Evolutionary conservation across 2,797 vertebrate genomes (phyloP).

Genomic region (Mormyrops boulengeri): DNA sequence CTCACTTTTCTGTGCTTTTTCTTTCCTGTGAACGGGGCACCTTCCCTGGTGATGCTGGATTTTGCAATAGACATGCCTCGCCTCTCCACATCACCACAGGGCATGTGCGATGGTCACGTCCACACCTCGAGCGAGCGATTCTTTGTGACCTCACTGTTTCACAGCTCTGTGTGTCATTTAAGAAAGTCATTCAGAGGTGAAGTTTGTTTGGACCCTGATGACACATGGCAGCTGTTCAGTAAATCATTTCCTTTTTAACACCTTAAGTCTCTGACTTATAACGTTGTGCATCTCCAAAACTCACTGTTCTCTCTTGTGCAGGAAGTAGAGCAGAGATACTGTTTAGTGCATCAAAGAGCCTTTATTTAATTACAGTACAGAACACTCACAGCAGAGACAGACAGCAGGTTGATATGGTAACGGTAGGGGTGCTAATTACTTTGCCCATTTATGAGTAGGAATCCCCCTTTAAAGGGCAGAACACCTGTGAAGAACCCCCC

Average conservation of each 20-base stretch:
- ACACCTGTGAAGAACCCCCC: slow-evolving; percentile 46
- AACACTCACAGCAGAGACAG: slow-evolving; percentile 62
- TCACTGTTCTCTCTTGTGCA: slow-evolving; percentile 20
- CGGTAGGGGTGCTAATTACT: slow-evolving; percentile 57
- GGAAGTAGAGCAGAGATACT: slow-evolving; percentile 40
- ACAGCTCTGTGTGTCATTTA: not conserved
- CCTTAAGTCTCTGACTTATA: slow-evolving; percentile 12
- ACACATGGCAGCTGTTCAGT: not conserved
- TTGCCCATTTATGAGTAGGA: slow-evolving; percentile 52
- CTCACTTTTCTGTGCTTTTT: not conserved
- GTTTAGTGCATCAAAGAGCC: slow-evolving; percentile 63
- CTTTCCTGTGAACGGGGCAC: not conserved
- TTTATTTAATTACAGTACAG: slow-evolving; percentile 69
- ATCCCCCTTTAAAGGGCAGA: slow-evolving; percentile 52
- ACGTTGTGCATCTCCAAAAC: not conserved
- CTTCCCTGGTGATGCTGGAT: not conserved
- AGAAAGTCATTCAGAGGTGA: not conserved
- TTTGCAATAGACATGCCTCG: not conserved
- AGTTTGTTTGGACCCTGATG: not conserved
- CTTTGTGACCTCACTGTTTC: not conserved
- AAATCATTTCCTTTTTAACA: not conserved
- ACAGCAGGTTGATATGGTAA: slow-evolving; percentile 68
- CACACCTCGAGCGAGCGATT: not conserved
- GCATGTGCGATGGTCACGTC: not conserved
- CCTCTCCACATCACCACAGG: not conserved